Evolutionary conservation across 2,888 invertebrate genomes (phyloP).

Genomic region (Aethes cnicana): DNA sequence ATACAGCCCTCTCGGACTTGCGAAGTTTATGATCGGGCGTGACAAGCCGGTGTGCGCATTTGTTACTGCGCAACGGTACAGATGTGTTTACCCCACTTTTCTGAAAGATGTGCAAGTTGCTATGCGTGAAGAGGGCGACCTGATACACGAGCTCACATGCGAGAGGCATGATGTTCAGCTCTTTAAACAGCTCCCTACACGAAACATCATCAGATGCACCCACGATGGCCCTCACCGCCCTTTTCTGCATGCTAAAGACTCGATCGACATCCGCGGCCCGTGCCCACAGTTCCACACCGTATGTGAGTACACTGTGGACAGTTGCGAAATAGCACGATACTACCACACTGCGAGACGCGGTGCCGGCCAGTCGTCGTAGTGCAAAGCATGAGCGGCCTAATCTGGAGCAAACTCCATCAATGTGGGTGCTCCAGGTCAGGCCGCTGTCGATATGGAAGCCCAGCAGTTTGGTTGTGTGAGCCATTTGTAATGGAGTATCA

Average conservation of each 20-base stretch:
- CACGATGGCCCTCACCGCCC: background rate
- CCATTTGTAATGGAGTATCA: background rate
- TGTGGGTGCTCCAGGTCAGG: background rate
- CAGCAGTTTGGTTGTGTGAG: background rate
- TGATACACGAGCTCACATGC: conserved; percentile 1
- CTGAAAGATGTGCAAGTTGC: background rate
- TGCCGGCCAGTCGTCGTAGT: background rate
- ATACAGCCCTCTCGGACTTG: background rate
- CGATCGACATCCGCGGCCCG: background rate
- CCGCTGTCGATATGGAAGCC: background rate
- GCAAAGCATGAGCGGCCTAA: background rate
- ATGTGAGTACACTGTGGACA: background rate
- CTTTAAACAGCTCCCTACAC: background rate
- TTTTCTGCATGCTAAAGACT: conserved; percentile 1
- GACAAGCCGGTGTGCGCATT: background rate
- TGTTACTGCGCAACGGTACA: background rate
- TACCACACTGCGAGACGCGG: background rate
- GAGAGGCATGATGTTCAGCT: conserved; percentile 1
- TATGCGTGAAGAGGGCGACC: background rate
- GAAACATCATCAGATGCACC: background rate
- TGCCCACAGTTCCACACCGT: conserved; percentile 2
- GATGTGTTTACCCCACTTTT: background rate
- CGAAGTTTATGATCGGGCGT: background rate
- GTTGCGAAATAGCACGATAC: conserved; percentile 5
- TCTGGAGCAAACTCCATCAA: background rate